Conservation (phyloP, 2,113 vertebrate genomes). For the Lasiurus cinereus region DNA sequence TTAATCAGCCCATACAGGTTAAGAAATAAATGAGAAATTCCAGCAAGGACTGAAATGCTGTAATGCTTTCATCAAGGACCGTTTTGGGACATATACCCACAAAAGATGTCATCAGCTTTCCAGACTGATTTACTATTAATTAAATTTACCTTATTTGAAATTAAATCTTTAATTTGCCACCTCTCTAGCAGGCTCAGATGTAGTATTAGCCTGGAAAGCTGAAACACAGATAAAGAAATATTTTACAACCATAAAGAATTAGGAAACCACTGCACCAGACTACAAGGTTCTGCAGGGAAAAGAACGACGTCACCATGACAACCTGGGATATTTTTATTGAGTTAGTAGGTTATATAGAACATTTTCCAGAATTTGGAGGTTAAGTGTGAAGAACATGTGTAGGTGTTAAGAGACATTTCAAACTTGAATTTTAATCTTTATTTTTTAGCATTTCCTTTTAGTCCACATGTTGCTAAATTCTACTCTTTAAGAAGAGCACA, state of each 20-base stretch:
- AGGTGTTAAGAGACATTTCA: slow-evolving; percentile 44
- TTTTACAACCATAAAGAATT: background rate
- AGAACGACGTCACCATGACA: slow-evolving; percentile 68
- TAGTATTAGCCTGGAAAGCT: background rate
- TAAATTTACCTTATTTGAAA: background rate
- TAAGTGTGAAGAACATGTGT: slow-evolving; percentile 48
- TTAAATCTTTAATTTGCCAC: slow-evolving; percentile 6
- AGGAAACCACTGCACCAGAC: slow-evolving; percentile 3
- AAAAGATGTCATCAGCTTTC: background rate
- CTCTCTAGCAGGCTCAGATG: background rate
- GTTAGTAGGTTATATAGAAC: slow-evolving; percentile 37
- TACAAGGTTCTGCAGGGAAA: background rate
- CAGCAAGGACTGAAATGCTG: background rate
- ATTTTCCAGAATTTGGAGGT: slow-evolving; percentile 23
- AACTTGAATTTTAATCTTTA: slow-evolving; percentile 44
- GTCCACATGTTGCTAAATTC: background rate
- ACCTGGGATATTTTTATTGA: slow-evolving; percentile 66
- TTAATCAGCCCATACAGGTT: background rate
- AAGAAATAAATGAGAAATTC: slow-evolving; percentile 10
- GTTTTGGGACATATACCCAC: background rate
- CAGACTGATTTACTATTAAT: background rate
- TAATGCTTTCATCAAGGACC: background rate
- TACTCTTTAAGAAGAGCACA: slow-evolving; percentile 52
- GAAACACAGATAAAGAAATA: background rate
- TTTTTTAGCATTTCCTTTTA: slow-evolving; percentile 37